Base-by-base conservation (phyloP, 2,113 vertebrate species). In the Rhipidura dahli region DNA sequence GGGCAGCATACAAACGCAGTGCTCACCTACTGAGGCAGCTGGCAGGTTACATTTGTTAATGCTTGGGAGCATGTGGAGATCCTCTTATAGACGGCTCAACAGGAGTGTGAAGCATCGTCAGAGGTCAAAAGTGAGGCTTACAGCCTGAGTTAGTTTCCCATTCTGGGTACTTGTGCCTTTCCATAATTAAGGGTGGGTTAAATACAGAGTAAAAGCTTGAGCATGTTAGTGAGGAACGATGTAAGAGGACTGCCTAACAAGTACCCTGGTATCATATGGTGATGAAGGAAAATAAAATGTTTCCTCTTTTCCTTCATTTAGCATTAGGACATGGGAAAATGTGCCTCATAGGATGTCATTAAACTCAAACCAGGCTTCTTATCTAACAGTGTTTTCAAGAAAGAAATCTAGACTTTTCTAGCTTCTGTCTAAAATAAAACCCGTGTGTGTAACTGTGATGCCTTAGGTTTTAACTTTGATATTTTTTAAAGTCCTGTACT, bases 121-220 rank as follows among this genome's bases (percentile, higher is more conserved):
- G 23, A 88, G 79, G 83, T 83, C 85, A 94, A 42, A 94, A 94
- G 53, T n/a, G 40, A 92, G 20, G 54, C 68, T 83, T 83, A 82
- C 11, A 83, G 45, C 63, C 61, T 26, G 35, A 87, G 70, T 40
- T 49, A 63, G 40, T n/a, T 76, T 79, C 40, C 45, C 45, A 45
- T 61, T 56, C 44, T 37, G 47, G 65, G 28, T 40, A 9, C 42
- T 22, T 50, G 17, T 54, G 31, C 61, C 45, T 61, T 72, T 44
- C 35, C 39, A 13, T 26, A 71, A 83, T 89, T 86, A 64, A 80
- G 82, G 31, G 26, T 2, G 15, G 18, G 50, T 61, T 70, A 92
- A 44, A 68, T 50, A 30, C 16, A 53, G 27, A 44, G 9, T 31
- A 49, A 90, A 80, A 88, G 37, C 31, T 51, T 23, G 31, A 64